phyloP scores from a whole-genome alignment of 2,888 invertebrate species.

The Cerastis rubricosa region DNA sequence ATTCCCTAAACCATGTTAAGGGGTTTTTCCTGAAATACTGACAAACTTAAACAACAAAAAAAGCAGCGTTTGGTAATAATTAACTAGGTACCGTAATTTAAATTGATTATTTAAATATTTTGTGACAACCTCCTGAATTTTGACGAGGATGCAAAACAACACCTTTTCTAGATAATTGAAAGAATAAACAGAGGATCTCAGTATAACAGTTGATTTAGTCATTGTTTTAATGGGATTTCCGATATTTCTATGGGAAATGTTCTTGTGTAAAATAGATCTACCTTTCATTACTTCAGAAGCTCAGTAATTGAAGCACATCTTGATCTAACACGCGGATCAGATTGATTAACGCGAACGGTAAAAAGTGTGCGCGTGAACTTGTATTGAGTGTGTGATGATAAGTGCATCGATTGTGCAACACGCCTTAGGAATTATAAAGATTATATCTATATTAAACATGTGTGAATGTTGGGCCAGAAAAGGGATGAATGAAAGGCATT shows the following conservation, averaged over 20 bases:
- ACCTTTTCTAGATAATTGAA: conserved; percentile 32
- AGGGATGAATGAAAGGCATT: too few relatives aligned
- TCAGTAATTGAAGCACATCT: conserved; percentile 60
- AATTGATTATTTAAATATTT: too few relatives aligned
- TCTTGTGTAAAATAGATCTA: conserved; percentile 63
- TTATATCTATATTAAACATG: too few relatives aligned
- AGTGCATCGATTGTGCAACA: conserved; percentile 24
- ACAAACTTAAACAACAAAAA: too few relatives aligned
- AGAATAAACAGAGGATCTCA: conserved; percentile 44
- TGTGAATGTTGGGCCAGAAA: too few relatives aligned
- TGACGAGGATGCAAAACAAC: too few relatives aligned
- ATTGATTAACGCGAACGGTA: conserved; percentile 51
- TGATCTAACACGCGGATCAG: conserved; percentile 50
- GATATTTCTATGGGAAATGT: conserved; percentile 68
- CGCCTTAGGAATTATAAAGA: neutral
- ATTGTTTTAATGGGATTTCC: conserved; percentile 67
- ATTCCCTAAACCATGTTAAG: too few relatives aligned
- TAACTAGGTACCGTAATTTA: too few relatives aligned
- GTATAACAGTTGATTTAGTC: conserved; percentile 64
- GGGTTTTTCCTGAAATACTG: too few relatives aligned
- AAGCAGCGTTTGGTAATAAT: too few relatives aligned
- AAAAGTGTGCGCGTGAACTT: conserved; percentile 41
- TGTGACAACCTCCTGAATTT: too few relatives aligned
- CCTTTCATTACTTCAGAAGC: conserved; percentile 58
- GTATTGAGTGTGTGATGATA: conserved; percentile 20